A percentile compares a stretch with the other conserved stretches of the same genome.
Conservation (phyloP, 2,888 invertebrate species). For the Dynastes tityus region DNA sequence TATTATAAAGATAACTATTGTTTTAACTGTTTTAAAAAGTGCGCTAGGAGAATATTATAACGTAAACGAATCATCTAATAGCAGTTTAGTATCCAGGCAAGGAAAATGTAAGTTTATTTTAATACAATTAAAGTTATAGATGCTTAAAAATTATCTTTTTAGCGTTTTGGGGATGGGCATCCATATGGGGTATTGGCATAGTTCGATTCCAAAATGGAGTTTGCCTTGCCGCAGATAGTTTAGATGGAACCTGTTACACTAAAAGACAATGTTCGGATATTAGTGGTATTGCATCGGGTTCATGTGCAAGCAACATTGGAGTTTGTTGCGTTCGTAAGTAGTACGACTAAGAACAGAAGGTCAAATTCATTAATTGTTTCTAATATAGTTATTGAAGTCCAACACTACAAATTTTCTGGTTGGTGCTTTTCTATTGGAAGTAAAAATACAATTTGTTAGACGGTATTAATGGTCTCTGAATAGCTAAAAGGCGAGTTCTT, state of each 20-base stretch:
- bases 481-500: no score
- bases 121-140: not conserved
- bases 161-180: slow-evolving; percentile 16
- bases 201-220: slow-evolving; percentile 84
- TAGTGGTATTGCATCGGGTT: slow-evolving; percentile 82
- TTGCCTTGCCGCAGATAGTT: slow-evolving; percentile 78
- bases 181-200: slow-evolving; percentile 46
- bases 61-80: not conserved
- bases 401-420: no score
- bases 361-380: no score
- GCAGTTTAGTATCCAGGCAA: not conserved
- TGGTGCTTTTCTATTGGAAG: no score
- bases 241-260: slow-evolving; percentile 86
- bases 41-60: not conserved
- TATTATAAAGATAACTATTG: not conserved
- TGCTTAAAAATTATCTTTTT: slow-evolving; percentile 3
- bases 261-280: slow-evolving; percentile 81
- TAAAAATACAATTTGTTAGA: no score
- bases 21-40: slow-evolving; percentile 4
- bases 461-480: no score
- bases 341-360: no score
- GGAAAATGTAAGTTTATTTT: slow-evolving; percentile 43
- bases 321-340: slow-evolving; percentile 88
- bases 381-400: no score
- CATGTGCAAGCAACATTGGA: slow-evolving; percentile 82